Conservation (phyloP, 2,797 vertebrate genomes). For the Peromyscus melanophrys region DNA sequence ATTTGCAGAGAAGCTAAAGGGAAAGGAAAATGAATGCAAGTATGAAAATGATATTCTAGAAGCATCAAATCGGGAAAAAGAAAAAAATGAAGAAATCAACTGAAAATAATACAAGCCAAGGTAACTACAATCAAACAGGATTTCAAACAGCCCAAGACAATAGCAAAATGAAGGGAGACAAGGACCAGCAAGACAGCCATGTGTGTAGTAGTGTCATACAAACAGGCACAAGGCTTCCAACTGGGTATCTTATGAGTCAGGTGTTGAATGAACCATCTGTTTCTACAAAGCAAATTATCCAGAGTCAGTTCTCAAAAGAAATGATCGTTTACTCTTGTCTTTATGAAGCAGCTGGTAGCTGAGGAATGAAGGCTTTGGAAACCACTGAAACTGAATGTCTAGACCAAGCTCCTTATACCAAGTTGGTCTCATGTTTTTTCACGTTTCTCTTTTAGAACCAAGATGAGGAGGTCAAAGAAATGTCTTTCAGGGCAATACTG, state of each 20-base stretch:
- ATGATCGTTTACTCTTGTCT: neutral
- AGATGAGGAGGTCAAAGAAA: neutral
- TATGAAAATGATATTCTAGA: neutral
- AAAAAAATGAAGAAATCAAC: constrained; percentile 1
- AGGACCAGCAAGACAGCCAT: neutral
- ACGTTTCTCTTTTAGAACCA: neutral
- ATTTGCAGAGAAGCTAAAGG: neutral
- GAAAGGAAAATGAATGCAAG: constrained; percentile 37
- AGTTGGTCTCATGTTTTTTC: neutral
- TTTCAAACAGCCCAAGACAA: neutral
- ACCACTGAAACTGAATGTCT: neutral
- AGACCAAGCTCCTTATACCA: neutral
- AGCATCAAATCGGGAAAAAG: neutral
- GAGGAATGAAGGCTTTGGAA: neutral
- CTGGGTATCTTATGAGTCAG: neutral
- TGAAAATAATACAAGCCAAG: constrained; percentile 3
- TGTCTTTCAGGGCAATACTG: neutral
- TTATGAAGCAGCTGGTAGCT: neutral
- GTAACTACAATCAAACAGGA: neutral
- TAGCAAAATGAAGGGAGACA: neutral
- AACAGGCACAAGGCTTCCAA: neutral
- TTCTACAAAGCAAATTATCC: neutral
- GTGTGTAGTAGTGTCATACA: neutral
- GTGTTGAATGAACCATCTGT: neutral
- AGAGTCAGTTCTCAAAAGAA: constrained; percentile 4